phyloP scores from a whole-genome alignment of 2,797 vertebrate genomes.

The Euthynnus affinis region DNA sequence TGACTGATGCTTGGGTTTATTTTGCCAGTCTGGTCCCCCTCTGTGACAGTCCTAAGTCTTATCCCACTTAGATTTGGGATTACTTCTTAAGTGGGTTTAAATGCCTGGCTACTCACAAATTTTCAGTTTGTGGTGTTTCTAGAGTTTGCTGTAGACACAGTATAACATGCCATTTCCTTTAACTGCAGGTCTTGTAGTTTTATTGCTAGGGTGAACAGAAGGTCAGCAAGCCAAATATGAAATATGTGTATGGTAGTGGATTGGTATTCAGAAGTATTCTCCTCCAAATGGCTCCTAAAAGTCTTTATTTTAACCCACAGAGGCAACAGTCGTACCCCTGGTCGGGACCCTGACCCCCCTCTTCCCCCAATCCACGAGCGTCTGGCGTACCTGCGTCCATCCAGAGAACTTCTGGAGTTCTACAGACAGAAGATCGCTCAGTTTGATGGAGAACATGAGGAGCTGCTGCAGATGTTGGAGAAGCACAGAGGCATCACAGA shows the following conservation, averaged over 20 bases:
- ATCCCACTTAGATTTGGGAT: slow-evolving; percentile 24
- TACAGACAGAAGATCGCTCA: slow-evolving; percentile 92
- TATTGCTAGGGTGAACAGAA: background rate
- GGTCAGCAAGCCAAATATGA: background rate
- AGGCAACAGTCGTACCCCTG: slow-evolving; percentile 40
- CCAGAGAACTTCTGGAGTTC: slow-evolving; percentile 93
- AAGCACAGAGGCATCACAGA: slow-evolving; percentile 88
- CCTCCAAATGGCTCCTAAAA: background rate
- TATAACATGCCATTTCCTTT: slow-evolving; percentile 1
- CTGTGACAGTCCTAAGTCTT: slow-evolving; percentile 30
- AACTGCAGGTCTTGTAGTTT: background rate
- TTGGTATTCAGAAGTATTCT: background rate
- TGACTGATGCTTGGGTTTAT: slow-evolving; percentile 27
- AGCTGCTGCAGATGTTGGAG: slow-evolving; percentile 90
- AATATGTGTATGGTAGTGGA: fast-evolving
- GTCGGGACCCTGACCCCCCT: slow-evolving; percentile 82
- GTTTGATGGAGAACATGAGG: slow-evolving; percentile 93
- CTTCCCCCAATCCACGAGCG: slow-evolving; percentile 91
- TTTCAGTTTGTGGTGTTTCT: background rate
- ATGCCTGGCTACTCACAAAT: slow-evolving; percentile 6
- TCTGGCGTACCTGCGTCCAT: slow-evolving; percentile 89
- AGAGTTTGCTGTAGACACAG: background rate
- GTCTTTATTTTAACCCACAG: slow-evolving; percentile 26
- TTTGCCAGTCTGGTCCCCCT: slow-evolving; percentile 27
- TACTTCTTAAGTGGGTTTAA: slow-evolving; percentile 18